These are phyloP conservation scores for Protobothrops mucrosquamatus DNA, from an alignment of 2,113 vertebrate genomes.

Conservation along the genomic window DNA sequence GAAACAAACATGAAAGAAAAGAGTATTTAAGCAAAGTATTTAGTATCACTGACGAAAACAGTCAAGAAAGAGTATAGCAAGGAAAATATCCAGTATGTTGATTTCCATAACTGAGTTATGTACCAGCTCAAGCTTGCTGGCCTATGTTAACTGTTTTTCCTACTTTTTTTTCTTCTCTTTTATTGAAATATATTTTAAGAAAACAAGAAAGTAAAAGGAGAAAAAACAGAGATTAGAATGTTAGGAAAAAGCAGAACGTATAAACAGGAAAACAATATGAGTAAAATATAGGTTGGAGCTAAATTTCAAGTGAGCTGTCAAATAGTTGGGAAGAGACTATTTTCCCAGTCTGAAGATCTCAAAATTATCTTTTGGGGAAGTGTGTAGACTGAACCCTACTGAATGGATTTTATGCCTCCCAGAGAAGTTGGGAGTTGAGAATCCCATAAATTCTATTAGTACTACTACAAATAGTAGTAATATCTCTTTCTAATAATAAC, in stretches of 20 bases:
- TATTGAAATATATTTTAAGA: neutral
- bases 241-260: neutral
- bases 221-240: neutral
- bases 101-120: neutral
- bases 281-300: neutral
- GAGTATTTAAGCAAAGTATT: conserved; percentile 10
- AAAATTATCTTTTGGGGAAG: neutral
- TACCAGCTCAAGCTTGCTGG: neutral
- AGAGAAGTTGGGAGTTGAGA: neutral
- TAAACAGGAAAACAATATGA: neutral
- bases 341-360: neutral
- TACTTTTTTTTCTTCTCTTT: neutral
- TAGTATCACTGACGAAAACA: conserved; percentile 12
- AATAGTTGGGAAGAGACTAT: neutral
- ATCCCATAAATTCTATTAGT: neutral
- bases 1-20: conserved; percentile 14
- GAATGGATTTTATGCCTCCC: neutral
- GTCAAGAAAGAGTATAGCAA: conserved; percentile 14
- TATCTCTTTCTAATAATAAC: neutral
- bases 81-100: neutral
- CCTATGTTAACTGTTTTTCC: neutral
- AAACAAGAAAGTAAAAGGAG: too few species aligned
- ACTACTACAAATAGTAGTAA: neutral
- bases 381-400: neutral
- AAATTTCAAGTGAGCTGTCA: neutral